phyloP scores from a whole-genome alignment of 2,113 vertebrate genomes.

The Dipodomys spectabilis region DNA sequence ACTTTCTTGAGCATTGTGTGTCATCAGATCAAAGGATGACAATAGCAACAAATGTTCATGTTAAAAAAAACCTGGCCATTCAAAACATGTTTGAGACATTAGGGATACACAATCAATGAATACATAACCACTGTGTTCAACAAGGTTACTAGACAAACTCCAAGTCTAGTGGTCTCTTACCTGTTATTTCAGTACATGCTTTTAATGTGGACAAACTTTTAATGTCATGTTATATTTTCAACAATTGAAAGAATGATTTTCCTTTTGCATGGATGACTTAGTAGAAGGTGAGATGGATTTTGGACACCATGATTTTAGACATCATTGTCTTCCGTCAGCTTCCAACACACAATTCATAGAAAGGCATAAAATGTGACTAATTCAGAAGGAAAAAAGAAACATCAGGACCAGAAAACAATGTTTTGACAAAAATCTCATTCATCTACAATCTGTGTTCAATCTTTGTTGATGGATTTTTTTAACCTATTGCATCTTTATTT shows the following conservation, averaged over 20 bases:
- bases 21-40: background rate
- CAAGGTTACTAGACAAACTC: background rate
- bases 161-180: conserved; percentile 36
- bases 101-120: background rate
- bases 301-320: background rate
- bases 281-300: background rate
- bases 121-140: background rate
- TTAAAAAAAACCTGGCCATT: background rate
- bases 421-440: conserved; percentile 1
- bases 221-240: conserved; percentile 22
- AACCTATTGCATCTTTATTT: background rate
- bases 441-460: background rate
- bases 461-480: background rate
- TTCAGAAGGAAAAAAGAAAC: background rate
- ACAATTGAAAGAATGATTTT: background rate
- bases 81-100: conserved; percentile 16
- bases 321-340: background rate
- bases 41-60: background rate
- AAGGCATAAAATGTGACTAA: background rate
- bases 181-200: background rate
- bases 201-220: background rate
- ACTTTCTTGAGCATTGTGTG: background rate
- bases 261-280: conserved; percentile 1
- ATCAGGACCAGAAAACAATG: background rate
- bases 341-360: background rate